Evolutionary conservation across 1,140 invertebrate species (phyloP).

Genomic region (Eriosoma lanigerum): DNA sequence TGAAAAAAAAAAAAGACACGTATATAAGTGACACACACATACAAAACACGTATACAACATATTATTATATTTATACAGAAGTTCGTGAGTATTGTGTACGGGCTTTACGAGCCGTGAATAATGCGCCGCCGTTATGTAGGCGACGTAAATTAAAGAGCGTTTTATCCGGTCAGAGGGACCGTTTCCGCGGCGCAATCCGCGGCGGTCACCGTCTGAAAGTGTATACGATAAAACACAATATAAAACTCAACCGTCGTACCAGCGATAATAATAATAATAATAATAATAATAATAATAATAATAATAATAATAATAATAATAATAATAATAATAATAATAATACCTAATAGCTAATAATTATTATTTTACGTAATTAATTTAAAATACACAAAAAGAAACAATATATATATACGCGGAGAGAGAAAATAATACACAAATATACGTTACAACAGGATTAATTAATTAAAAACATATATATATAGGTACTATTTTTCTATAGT

Average conservation of each 20-base stretch:
- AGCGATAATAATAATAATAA: conserved; percentile 19
- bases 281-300: no score
- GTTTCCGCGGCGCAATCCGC: neutral
- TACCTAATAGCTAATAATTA: no score
- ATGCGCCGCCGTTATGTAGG: conserved; percentile 11
- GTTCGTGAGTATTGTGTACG: conserved; percentile 7
- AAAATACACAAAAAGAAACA: conserved; percentile 35
- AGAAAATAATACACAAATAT: no score
- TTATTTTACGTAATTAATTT: no score
- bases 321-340: no score
- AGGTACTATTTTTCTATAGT: no score
- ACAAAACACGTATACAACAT: no score
- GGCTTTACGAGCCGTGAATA: conserved; percentile 42
- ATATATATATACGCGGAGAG: neutral
- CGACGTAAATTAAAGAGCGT: conserved; percentile 46
- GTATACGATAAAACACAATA: neutral
- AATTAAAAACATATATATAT: conserved; percentile 16
- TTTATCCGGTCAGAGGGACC: conserved; percentile 26
- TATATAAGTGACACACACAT: neutral
- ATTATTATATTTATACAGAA: neutral
- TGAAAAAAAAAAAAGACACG: no score
- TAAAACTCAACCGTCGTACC: no score
- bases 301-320: no score
- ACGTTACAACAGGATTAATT: conserved; percentile 3
- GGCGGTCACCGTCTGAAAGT: neutral